Base-by-base conservation (phyloP, 1,140 invertebrate genomes). In the Dinoponera quadriceps region DNA sequence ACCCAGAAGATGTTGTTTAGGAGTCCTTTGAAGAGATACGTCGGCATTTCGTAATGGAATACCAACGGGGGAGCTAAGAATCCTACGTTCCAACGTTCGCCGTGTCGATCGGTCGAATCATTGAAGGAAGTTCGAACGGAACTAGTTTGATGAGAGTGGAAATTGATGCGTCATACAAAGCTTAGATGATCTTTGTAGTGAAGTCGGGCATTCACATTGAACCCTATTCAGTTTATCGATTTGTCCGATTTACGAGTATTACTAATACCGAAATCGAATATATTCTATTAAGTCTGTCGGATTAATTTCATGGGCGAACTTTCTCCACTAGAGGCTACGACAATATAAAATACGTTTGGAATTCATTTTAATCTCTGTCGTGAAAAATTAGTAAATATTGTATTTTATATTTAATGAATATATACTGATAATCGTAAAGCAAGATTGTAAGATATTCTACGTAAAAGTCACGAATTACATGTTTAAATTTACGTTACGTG, bases 111-210 rank as follows among this genome's bases (percentile, higher is more conserved):
- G 69, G 38, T 38, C 75, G 65, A 55, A 38, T 68, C 38, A 27
- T 33, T 25, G 65, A 9, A 44, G 51, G 38, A 80, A 80, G 51
- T 80, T 80, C 33, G 18, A 55, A 18, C 51, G 65, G 75, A 78
- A 78, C 75, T 78, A 78, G 75, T 69, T 78, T 78, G 75, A 78
- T 78, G 75, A 80, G 14, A 57, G 65, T 57, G 75, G 75, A 80
- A 80, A 80, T 80, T 80, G 75, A 69, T 80, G 51, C 75, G 65
- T 71, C 54, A 69, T 63, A 78, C 63, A 69, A 78, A 71, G 51
- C 65, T 57, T 16, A 20, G 65, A 44, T 80, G 75, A 80, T 80
- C 65, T 80, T 57, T 57, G 75, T 57, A 69, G 75, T 80, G 29
- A 44, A 57, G 51, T 44, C 51, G 18, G 14, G 22, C 33, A 49